Conservation (phyloP, 2,113 vertebrate genomes). For the Dromiciops gliroides region DNA sequence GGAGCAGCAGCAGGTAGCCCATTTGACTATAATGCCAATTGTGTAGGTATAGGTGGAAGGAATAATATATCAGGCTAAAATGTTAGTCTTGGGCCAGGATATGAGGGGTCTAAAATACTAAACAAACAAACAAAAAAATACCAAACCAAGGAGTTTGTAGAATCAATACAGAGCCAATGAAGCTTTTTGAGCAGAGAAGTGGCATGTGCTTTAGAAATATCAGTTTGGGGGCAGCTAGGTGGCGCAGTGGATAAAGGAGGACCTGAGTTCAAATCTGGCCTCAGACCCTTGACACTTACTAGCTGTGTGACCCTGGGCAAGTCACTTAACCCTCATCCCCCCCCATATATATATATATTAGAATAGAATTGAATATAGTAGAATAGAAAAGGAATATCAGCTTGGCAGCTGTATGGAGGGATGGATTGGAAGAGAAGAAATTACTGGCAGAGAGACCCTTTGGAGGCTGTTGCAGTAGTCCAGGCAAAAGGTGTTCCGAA, state of each 20-base stretch:
- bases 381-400: too few relatives aligned
- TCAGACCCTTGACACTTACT: too few relatives aligned
- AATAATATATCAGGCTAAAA: not conserved
- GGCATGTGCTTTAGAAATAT: not conserved
- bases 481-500: not conserved
- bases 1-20: not conserved
- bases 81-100: not conserved
- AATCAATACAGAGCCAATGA: not conserved
- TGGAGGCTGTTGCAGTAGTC: not conserved
- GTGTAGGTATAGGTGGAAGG: too few relatives aligned
- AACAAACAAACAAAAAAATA: too few relatives aligned
- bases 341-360: too few relatives aligned
- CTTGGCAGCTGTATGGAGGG: not conserved
- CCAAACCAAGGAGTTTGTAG: not conserved
- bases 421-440: not conserved
- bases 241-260: too few relatives aligned
- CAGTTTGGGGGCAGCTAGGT: too few relatives aligned
- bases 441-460: not conserved
- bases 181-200: not conserved
- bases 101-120: not conserved
- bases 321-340: too few relatives aligned
- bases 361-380: too few relatives aligned
- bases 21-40: not conserved
- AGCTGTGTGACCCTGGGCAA: too few relatives aligned
- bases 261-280: too few relatives aligned